phyloP scores from a whole-genome alignment of 2,113 vertebrate genomes.

The Tautogolabrus adspersus region DNA sequence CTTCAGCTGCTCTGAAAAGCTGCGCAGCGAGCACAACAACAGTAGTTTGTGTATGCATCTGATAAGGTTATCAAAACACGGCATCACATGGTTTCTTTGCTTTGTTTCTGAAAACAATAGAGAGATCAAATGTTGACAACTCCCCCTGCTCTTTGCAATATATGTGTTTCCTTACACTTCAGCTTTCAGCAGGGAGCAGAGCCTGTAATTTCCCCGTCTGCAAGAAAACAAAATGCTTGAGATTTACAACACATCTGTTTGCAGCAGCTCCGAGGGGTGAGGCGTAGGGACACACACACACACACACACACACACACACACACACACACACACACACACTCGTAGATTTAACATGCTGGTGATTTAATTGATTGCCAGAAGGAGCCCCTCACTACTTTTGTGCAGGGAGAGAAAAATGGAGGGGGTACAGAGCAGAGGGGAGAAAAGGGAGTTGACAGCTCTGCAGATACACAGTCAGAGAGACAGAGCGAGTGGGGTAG shows the following conservation, averaged over 20 bases:
- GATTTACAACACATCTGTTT: conserved; percentile 53
- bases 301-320: too few species aligned
- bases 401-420: conserved; percentile 6
- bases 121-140: background rate
- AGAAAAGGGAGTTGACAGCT: conserved; percentile 30
- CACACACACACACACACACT: background rate
- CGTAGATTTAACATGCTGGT: conserved; percentile 25
- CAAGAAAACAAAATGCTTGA: conserved; percentile 31
- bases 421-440: background rate
- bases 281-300: background rate
- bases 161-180: conserved; percentile 17
- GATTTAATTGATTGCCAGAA: conserved; percentile 46
- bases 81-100: background rate
- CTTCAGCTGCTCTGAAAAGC: conserved; percentile 14
- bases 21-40: conserved; percentile 8
- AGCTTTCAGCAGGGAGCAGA: conserved; percentile 13
- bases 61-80: conserved; percentile 32
- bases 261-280: conserved; percentile 11
- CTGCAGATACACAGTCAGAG: conserved; percentile 1
- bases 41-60: conserved; percentile 18
- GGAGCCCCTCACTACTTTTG: conserved; percentile 42
- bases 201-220: conserved; percentile 37
- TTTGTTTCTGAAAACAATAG: conserved; percentile 45
- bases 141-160: background rate
- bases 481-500: conserved; percentile 57